Evolutionary conservation across 2,888 invertebrate species (phyloP), one percentile per base, ranked within the genome.

Genomic region (Sinotaia quadrata): DNA sequence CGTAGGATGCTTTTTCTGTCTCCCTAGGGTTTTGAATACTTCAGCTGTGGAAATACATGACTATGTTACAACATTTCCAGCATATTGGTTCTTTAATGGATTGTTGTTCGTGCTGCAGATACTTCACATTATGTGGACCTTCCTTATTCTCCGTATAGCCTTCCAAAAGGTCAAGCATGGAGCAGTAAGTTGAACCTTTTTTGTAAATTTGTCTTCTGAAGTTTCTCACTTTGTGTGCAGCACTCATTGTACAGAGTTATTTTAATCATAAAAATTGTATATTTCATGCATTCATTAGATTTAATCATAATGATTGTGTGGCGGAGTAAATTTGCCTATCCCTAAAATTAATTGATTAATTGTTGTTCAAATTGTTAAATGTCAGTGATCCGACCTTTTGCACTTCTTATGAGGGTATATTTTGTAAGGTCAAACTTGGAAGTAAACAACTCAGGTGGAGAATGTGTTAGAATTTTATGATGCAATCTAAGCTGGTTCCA

Each of bases 71-170:
- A 72, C 74, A 31, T 74, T 75, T 69, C 76, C 77, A 2, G 74
- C 78, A 31, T 79, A 82, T 72, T 78, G 77, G 71, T 73, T 84
- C 66, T 84, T 84, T 76, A 83, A 84, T 69, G 76, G 79, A 21
- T 75, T 87, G 62, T 78, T 86, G 49, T 74, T 79, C 54, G 71
- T 81, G 4, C 81, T 85, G 7, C 82, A 81, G 63, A 61, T 83
- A n/a, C 80, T 87, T 5, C 85, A 86, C 63, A 68, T 82, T 56
- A 76, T 85, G 63, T 87, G 87, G 87, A 84, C 85, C 51, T 82
- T 76, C 75, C 68, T 84, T 85, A 97, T 99, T 81, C 90, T 97
- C 77, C 94, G 94, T 89, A 94, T 98, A 79, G 96, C 93, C 4
- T 74, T 78, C 61, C 76, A 77, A 63, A 82, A 82, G 69, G 63